phyloP scores from a whole-genome alignment of 92 coral and sea anemone species.

The Isaurus tuberculatus region DNA sequence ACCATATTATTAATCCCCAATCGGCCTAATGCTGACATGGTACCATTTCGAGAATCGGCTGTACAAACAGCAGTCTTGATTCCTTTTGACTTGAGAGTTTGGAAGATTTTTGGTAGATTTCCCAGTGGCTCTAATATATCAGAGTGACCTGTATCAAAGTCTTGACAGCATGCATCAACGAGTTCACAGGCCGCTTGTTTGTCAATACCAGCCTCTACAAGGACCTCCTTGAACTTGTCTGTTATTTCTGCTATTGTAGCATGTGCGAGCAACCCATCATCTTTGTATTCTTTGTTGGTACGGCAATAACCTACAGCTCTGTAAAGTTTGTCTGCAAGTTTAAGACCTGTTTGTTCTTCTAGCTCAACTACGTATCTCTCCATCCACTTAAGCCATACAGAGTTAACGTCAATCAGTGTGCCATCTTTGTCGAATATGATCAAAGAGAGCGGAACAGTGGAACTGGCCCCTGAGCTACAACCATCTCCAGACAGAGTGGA shows the following conservation, averaged over 20 bases:
- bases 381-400: constrained; percentile 98
- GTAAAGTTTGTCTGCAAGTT: constrained; percentile 77
- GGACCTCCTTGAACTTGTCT: constrained; percentile 79
- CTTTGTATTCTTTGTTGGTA: constrained; percentile 70
- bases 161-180: constrained; percentile 80
- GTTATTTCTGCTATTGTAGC: constrained; percentile 91
- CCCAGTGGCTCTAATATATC: constrained; percentile 81
- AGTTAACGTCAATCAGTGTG: constrained; percentile 87
- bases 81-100: constrained; percentile 75
- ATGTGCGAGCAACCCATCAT: constrained; percentile 89
- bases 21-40: constrained; percentile 85
- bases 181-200: constrained; percentile 57
- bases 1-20: constrained; percentile 78
- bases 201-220: constrained; percentile 75
- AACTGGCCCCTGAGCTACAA: constrained; percentile 52
- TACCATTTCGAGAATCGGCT: constrained; percentile 86
- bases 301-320: constrained; percentile 90
- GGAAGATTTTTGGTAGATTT: constrained; percentile 78
- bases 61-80: constrained; percentile 94
- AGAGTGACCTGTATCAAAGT: constrained; percentile 79
- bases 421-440: constrained; percentile 98
- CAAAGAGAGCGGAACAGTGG: constrained; percentile 67
- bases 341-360: constrained; percentile 77
- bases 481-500: constrained; percentile 86
- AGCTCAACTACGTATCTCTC: constrained; percentile 79